Evolutionary conservation across 53 echinoderm and acorn worm genomes (phyloP), one percentile per base, ranked within the genome.

Genomic region (Luidia sarsii): DNA sequence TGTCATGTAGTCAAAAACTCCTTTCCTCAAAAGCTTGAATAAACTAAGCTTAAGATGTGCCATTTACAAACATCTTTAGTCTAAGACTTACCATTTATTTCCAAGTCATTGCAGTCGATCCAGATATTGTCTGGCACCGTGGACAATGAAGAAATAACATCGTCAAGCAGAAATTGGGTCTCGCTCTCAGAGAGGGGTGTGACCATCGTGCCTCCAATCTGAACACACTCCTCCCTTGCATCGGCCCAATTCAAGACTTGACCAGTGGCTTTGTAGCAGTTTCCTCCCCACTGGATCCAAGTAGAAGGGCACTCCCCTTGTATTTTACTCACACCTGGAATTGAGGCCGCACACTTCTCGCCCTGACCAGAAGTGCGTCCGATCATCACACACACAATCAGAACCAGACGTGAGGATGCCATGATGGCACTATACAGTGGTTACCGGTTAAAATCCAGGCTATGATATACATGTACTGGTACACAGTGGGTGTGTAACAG

Each of bases 221-320:
- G 3, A 8, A 16, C 14, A 18, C 48, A 68, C 31, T 48, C 68
- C 27, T 10, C 1, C 14, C n/a, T 3, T 25, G 68, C 48, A 16
- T 68, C 14, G 16, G 11, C 14, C 68, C 68, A 68, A 31, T 6
- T 32, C 7, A 65, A 65, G 1, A 21, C 7, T 13, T 2, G 7
- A 9, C 7, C 21, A 3, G 24, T 39, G 20, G 23, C 7, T 39
- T 6, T 3, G 39, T 65, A 38, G 24, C 2, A 63, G 33, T 63
- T 34, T 2, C 7, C 18, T 3, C 63, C 63, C 63, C 63, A 63
- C 63, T 63, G 4, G 63, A 2, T 33, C 63, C 63, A 63, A 63
- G 63, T 33, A 23, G 63, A 27, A 6, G 33, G 33, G 35, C 63
- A 63, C 19, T 3, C 33, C 33, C 63, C 63, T 33, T 27, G 18